phyloP scores from a whole-genome alignment of 2,113 vertebrate genomes.

The Perca flavescens region DNA sequence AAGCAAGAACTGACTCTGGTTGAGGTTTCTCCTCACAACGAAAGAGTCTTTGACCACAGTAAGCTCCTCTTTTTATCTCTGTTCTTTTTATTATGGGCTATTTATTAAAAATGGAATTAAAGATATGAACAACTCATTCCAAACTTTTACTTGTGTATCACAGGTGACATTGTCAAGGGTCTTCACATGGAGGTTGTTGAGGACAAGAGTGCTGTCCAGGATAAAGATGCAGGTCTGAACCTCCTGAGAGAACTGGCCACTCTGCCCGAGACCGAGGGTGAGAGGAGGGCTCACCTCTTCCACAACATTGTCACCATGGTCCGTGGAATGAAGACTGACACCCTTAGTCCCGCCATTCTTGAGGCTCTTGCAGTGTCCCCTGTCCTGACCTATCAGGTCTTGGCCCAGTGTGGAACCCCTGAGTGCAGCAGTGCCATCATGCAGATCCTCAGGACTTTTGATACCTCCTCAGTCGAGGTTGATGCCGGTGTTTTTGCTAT shows the following conservation, averaged over 20 bases:
- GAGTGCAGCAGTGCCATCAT: conserved; percentile 91
- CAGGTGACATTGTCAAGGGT: conserved; percentile 81
- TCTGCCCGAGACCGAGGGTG: conserved; percentile 83
- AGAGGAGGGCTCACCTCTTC: conserved; percentile 89
- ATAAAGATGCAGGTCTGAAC: conserved; percentile 84
- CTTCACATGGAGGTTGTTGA: conserved; percentile 87
- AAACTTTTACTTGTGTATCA: conserved; percentile 14
- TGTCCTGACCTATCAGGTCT: conserved; percentile 89
- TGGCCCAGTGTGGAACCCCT: conserved; percentile 92
- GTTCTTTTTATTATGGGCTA: neutral
- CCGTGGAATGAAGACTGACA: conserved; percentile 85
- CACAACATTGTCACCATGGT: conserved; percentile 88
- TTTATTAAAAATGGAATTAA: too few relatives aligned
- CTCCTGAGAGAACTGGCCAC: conserved; percentile 87
- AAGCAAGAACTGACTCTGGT: conserved; percentile 90
- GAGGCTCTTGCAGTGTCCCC: conserved; percentile 79
- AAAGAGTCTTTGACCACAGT: conserved; percentile 89
- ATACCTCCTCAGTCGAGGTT: conserved; percentile 78
- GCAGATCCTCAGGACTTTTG: conserved; percentile 86
- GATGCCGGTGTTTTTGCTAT: conserved; percentile 89
- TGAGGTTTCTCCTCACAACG: conserved; percentile 86
- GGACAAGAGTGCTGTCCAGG: conserved; percentile 79
- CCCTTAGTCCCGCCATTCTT: conserved; percentile 74
- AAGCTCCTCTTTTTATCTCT: conserved; percentile 35
- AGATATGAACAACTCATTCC: too few relatives aligned